phyloP scores from a whole-genome alignment of 92 coral and sea anemone species.

The Porites divaricata region DNA sequence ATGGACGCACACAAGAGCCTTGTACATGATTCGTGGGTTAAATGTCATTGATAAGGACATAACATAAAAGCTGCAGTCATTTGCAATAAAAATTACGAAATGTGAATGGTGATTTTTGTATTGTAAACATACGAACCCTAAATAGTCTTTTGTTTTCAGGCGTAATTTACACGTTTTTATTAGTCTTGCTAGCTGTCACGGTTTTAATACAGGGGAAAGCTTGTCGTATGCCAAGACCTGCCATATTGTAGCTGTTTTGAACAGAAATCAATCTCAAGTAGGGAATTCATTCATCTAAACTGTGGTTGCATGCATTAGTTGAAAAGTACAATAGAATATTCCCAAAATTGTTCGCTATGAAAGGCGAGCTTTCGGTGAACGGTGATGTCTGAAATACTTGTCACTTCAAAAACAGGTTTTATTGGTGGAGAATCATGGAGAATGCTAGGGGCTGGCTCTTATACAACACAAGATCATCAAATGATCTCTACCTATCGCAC shows the following conservation, averaged over 20 bases:
- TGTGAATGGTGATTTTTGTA: conserved; percentile 5
- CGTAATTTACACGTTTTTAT: conserved; percentile 16
- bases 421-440: background rate
- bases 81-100: conserved; percentile 23
- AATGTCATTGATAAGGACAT: conserved; percentile 1
- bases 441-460: background rate
- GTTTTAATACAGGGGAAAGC: background rate
- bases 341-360: background rate
- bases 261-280: background rate
- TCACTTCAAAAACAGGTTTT: conserved; percentile 18
- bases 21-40: conserved; percentile 13
- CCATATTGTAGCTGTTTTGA: background rate
- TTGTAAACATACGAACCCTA: background rate
- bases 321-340: background rate
- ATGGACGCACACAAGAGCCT: background rate
- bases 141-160: conserved; percentile 8
- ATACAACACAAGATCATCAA: background rate
- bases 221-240: background rate
- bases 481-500: background rate
- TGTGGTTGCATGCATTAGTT: background rate
- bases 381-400: conserved; percentile 19
- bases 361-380: background rate
- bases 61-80: background rate
- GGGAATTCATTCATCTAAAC: background rate
- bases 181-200: background rate